Evolutionary conservation across 2,113 vertebrate species (phyloP).

Genomic region (Cynopterus brachyotis): DNA sequence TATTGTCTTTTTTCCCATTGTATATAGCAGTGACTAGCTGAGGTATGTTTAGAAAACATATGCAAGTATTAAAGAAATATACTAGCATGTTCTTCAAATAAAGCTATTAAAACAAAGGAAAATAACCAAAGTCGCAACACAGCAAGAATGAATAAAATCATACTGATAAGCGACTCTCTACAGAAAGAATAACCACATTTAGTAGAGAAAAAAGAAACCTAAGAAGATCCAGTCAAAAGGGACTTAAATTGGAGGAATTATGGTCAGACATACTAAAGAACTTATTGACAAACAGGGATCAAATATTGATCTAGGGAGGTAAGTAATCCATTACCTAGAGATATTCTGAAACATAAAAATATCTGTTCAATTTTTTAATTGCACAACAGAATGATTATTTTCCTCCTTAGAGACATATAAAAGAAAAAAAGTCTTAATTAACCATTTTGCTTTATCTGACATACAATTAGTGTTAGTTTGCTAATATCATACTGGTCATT

Average conservation of each 20-base stretch:
- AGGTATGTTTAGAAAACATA: neutral
- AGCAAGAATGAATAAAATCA: neutral
- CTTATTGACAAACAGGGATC: neutral
- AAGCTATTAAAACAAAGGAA: neutral
- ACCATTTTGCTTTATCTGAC: neutral
- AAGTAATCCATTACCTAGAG: neutral
- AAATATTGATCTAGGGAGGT: slow-evolving; percentile 15
- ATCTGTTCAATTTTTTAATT: neutral
- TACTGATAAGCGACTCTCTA: neutral
- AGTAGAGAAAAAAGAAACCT: neutral
- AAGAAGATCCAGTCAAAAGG: neutral
- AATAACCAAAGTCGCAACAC: neutral
- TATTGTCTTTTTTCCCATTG: neutral
- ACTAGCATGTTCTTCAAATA: neutral
- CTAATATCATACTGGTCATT: neutral
- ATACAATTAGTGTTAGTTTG: neutral
- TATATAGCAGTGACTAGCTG: neutral
- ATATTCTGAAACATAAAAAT: slow-evolving; percentile 26
- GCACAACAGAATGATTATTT: neutral
- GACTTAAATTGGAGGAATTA: neutral
- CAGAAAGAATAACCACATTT: neutral
- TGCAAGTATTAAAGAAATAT: neutral
- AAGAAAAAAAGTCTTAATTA: neutral
- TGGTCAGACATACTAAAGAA: neutral
- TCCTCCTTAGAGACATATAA: neutral